Base-by-base conservation (phyloP, 2,797 vertebrate species). In the Cynopterus sphinx region DNA sequence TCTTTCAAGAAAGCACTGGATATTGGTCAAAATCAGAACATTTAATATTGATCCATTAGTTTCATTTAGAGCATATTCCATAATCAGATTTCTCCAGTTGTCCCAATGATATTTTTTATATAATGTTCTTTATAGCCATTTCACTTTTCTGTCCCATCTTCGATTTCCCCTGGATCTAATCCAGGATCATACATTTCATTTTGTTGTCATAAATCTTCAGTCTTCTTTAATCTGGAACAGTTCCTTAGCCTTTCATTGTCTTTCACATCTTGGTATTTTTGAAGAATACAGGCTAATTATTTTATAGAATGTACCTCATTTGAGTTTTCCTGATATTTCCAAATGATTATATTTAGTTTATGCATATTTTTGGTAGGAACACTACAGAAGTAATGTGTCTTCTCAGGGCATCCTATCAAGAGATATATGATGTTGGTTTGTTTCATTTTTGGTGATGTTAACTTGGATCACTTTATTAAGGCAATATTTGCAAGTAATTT, bases 401-500 rank as follows among this genome's bases (percentile, higher is more conserved):
- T 65, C 59, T 85, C 9, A 57, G 88, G n/a, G 39, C 10, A 15
- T 89, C 41, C 10, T 31, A 74, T 74, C 43, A 79, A 95, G 41
- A 85, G 24, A 16, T 13, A 16, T 83, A 21, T 81, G 19, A 67
- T 73, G 16, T 33, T 92, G 55, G 13, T 73, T 55, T 93, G 39
- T 87, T 39, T 93, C 43, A 51, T 65, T 96, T 95, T 70, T 91
- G 41, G 68, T 71, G 41, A n/a, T 75, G 5, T 78, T 74, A 81
- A 16, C 51, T 90, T 95, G 39, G 5, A 53, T 85, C 43, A 65
- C 22, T 70, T 87, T 81, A 87, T 61, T 81, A 85, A 88, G 73
- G 59, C 89, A 74, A n/a, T 81, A 75, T 92, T 94, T 96, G 17
- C 43, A 70, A 63, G 46, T 86, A 94, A 63, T 11, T 82, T 77